Evolutionary conservation across 2,113 vertebrate genomes (phyloP), one percentile per base, ranked within the genome.

Genomic region (Podarcis raffonei): DNA sequence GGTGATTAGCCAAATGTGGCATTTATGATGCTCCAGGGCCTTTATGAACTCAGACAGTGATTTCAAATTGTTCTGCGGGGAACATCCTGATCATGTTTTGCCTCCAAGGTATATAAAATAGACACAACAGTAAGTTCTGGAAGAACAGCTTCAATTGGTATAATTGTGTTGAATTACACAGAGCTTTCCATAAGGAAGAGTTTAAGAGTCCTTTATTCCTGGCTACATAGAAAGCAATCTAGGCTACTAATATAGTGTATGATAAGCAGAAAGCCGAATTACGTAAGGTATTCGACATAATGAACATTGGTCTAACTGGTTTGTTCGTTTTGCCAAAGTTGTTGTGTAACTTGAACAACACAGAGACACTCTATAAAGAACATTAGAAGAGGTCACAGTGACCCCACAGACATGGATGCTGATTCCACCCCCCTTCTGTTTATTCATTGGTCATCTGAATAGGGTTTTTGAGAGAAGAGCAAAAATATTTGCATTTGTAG

Each of bases 41-140:
- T 78, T 83, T 83, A 83, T 83, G 72, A 77, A 77, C 32, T 89
- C 72, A 89, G 23, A 62, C 57, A 83, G 39, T n/a, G 66, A 83
- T 53, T 48, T 76, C 72, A 83, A 66, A 39, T 48, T 66, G 6
- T 7, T 18, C 22, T 84, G 22, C n/a, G 23, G 13, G 48, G 69
- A 62, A 18, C n/a, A 20, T 83, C 53, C 4, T 48, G 27, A 37
- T 82, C 18, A 6, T 9, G 69, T 71, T 66, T 81, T 65, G 80
- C 18, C 35, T 5, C 39, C 16, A 74, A 74, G n/a, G 27, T 2
- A 11, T 35, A 39, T 32, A 69, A 22, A 59, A 74, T 15, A 35
- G 69, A 48, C 23, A 57, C n/a, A 30, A 16, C 20, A 57, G 11
- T 13, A 57, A 9, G 18, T 53, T 57, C 35, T 39, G 37, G 22